These are phyloP conservation scores for Sternarchorhynchus goeldii DNA, from an alignment of 2,797 vertebrate species.

Conservation along the genomic window DNA sequence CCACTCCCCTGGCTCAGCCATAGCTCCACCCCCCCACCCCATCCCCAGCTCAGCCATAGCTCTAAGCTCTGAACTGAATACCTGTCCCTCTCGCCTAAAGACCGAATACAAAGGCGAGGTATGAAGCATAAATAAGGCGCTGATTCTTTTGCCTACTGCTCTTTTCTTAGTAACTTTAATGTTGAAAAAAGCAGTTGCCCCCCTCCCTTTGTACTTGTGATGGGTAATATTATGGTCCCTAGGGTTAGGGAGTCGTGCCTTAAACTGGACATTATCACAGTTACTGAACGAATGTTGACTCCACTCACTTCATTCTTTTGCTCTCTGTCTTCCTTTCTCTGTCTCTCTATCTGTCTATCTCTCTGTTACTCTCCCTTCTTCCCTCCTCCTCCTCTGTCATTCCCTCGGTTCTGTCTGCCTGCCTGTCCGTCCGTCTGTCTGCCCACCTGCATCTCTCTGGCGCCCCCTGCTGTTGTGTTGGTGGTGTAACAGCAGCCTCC, in stretches of 20 bases:
- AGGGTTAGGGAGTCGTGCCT: neutral
- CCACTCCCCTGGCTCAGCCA: too few species aligned
- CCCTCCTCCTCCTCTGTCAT: conserved; percentile 53
- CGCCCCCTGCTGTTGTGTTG: conserved; percentile 55
- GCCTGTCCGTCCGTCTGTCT: conserved; percentile 34
- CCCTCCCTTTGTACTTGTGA: too few species aligned
- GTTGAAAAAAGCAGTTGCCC: too few species aligned
- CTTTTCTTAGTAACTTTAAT: too few species aligned
- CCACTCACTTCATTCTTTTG: conserved; percentile 25
- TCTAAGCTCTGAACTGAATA: too few species aligned
- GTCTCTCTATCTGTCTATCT: conserved; percentile 30
- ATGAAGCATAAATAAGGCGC: too few species aligned
- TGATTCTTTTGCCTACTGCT: too few species aligned
- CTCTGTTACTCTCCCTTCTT: conserved; percentile 31
- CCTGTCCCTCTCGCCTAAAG: too few species aligned
- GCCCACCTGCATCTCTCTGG: conserved; percentile 51
- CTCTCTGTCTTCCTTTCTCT: conserved; percentile 30
- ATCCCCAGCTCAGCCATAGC: too few species aligned
- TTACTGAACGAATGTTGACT: neutral
- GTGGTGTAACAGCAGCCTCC: conserved; percentile 76
- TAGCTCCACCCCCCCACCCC: too few species aligned
- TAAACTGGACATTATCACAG: neutral
- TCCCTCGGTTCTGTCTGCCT: conserved; percentile 27
- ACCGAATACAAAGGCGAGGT: too few species aligned
- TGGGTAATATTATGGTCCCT: neutral